phyloP scores from a whole-genome alignment of 2,888 invertebrate genomes.

The Drosophila rellima region DNA sequence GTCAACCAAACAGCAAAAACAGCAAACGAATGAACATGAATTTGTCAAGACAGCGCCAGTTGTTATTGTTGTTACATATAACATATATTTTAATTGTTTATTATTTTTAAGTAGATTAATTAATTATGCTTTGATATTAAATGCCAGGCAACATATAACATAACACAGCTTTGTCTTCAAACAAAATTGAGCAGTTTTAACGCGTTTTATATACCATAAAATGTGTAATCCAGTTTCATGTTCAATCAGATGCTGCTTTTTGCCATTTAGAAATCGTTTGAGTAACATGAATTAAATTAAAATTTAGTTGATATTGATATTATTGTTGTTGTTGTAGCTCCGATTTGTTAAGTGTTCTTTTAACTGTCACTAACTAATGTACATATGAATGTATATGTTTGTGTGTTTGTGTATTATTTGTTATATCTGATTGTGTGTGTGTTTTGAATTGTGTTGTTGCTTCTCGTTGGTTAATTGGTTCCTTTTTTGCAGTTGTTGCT shows the following conservation, averaged over 20 bases:
- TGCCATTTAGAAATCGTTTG: slow-evolving; percentile 30
- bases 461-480: slow-evolving; percentile 51
- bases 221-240: slow-evolving; percentile 29
- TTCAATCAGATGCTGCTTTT: slow-evolving; percentile 38
- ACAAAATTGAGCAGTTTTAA: slow-evolving; percentile 59
- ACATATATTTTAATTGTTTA: neutral
- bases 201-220: slow-evolving; percentile 24
- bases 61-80: neutral
- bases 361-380: slow-evolving; percentile 36
- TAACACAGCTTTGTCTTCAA: slow-evolving; percentile 51
- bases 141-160: slow-evolving; percentile 31
- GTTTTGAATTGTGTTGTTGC: slow-evolving; percentile 6
- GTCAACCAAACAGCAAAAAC: slow-evolving; percentile 44
- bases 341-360: neutral
- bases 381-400: slow-evolving; percentile 34
- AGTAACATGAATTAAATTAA: slow-evolving; percentile 16
- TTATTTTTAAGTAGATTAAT: slow-evolving; percentile 13
- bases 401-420: neutral
- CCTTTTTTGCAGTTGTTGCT: slow-evolving; percentile 23
- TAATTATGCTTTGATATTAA: neutral
- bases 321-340: neutral
- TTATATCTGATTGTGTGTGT: slow-evolving; percentile 6
- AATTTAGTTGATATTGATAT: slow-evolving; percentile 26
- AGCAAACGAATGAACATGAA: slow-evolving; percentile 33
- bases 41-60: slow-evolving; percentile 9